Evolutionary conservation across 2,888 invertebrate genomes (phyloP).

Genomic region (Leistus spinibarbis): DNA sequence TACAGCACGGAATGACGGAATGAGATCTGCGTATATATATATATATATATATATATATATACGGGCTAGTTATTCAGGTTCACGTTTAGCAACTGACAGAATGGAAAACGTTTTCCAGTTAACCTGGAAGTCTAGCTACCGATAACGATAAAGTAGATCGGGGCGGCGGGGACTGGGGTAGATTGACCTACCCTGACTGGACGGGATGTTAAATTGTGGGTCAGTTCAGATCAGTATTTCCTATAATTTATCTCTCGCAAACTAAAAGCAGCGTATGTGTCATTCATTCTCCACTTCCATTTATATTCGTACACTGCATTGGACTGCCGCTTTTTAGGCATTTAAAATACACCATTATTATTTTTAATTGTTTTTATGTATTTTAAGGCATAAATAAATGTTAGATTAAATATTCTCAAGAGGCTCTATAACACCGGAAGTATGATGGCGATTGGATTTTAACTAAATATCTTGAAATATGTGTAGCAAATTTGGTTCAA

Average conservation of each 20-base stretch:
- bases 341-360: not conserved
- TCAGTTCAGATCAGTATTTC: not conserved
- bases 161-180: not conserved
- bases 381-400: too few species aligned
- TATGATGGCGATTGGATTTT: too few species aligned
- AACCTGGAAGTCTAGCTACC: not conserved
- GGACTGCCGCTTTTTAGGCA: not conserved
- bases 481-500: too few species aligned
- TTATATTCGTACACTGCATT: not conserved
- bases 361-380: too few species aligned
- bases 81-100: not conserved
- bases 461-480: too few species aligned
- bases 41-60: too few species aligned
- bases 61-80: not conserved
- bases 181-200: not conserved
- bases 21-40: not conserved
- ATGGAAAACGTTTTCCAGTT: not conserved
- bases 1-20: not conserved
- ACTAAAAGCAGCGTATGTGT: not conserved
- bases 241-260: not conserved
- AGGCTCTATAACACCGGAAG: too few species aligned
- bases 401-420: too few species aligned
- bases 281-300: not conserved
- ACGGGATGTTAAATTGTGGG: not conserved
- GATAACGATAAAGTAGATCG: not conserved